Evolutionary conservation across 2,797 vertebrate species (phyloP).

Genomic region (Sebastes itinus): DNA sequence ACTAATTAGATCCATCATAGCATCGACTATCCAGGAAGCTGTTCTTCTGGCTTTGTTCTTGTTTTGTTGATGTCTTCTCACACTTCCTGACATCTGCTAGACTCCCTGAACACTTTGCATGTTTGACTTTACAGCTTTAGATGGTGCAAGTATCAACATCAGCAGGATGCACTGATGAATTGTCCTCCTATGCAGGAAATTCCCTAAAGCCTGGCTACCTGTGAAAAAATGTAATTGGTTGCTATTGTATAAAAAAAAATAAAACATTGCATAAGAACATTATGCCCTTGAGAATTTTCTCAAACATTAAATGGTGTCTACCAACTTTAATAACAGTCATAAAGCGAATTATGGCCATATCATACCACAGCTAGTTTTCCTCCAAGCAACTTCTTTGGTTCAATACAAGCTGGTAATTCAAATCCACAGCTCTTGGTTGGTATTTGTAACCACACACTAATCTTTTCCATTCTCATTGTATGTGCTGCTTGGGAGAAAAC

Average conservation of each 20-base stretch:
- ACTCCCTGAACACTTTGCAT: not conserved
- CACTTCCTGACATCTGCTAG: conserved; percentile 3
- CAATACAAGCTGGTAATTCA: conserved; percentile 1
- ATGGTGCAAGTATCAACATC: conserved; percentile 1
- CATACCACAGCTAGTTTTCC: not conserved
- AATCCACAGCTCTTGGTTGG: not conserved
- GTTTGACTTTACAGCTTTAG: conserved; percentile 2
- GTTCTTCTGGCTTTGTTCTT: not conserved
- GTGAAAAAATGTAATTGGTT: conserved; percentile 23
- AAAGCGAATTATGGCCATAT: not conserved
- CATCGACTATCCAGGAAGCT: not conserved
- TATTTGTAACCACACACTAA: not conserved
- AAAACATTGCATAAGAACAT: conserved; percentile 2
- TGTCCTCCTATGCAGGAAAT: conserved; percentile 1
- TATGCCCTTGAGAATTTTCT: conserved; percentile 21
- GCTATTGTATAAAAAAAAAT: not conserved
- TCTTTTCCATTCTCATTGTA: not conserved
- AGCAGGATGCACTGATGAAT: conserved; percentile 10
- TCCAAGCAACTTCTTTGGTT: not conserved
- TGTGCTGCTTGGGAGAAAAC: conserved; percentile 12
- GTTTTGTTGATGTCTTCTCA: not conserved
- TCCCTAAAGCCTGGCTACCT: conserved; percentile 15
- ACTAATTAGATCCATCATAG: not conserved
- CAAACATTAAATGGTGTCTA: not conserved
- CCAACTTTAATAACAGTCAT: conserved; percentile 12